phyloP scores from a whole-genome alignment of 2,888 invertebrate species.

The Sphaerophoria taeniata region DNA sequence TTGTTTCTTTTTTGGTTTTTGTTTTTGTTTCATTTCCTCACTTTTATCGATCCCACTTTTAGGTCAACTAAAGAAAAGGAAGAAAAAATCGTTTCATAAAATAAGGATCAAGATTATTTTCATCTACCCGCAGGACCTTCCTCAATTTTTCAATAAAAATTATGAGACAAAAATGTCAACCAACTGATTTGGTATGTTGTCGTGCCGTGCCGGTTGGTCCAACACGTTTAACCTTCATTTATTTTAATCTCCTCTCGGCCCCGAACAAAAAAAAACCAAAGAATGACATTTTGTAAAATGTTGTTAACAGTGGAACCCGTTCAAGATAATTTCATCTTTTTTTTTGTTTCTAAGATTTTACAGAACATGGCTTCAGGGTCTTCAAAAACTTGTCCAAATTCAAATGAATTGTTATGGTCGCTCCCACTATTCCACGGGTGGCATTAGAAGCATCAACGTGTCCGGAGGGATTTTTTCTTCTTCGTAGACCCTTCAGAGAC shows the following conservation, averaged over 20 bases:
- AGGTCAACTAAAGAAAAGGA: constrained; percentile 6
- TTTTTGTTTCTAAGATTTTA: too few relatives aligned
- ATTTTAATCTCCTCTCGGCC: constrained; percentile 17
- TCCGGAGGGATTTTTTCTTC: too few relatives aligned
- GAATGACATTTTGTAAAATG: constrained; percentile 49
- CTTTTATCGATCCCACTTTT: background rate
- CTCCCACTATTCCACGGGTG: too few relatives aligned
- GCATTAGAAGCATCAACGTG: too few relatives aligned
- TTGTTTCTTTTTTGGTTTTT: background rate
- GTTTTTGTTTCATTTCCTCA: background rate
- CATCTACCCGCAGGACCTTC: constrained; percentile 33
- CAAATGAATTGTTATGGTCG: too few relatives aligned
- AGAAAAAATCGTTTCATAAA: background rate
- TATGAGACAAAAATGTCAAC: constrained; percentile 44
- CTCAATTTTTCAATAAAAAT: constrained; percentile 50
- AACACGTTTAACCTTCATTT: constrained; percentile 21
- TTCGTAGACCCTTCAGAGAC: too few relatives aligned
- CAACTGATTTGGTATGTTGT: constrained; percentile 21
- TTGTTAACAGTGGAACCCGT: background rate
- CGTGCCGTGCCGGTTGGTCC: background rate
- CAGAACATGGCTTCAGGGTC: too few relatives aligned
- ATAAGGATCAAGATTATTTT: constrained; percentile 15
- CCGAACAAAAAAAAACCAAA: background rate
- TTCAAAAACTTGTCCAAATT: too few relatives aligned
- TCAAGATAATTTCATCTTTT: too few relatives aligned